Base-by-base conservation (phyloP, 92 coral and sea anemone genomes). In the Porites lobata region DNA sequence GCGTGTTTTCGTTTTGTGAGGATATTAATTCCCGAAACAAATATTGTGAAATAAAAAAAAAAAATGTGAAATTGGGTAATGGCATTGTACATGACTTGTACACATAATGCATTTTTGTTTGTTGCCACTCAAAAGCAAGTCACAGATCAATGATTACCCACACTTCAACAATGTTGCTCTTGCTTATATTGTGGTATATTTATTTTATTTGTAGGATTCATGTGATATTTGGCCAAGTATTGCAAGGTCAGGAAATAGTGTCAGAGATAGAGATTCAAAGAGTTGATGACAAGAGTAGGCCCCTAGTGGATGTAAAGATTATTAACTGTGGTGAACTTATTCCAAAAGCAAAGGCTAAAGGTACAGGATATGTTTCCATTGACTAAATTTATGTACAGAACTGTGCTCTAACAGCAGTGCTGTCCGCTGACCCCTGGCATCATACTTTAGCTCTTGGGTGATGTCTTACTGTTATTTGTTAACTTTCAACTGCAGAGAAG, bases 291-390 rank as follows among this genome's bases (percentile, higher is more conserved):
- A 96, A 96, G 71, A 96, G 96, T 75, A 90, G 90, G 32, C 99
- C 99, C 38, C 71, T 82, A 12, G 92, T 89, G 64, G 95, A 96
- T 64, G 94, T 96, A 6, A 90, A 80, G 71, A 81, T 96, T 20
- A 90, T 87, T 24, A 96, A 96, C 88, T 96, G 99, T 84, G 99
- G 99, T 7, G 99, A 96, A 88, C 93, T 96, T 20, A 92, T 96
- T 69, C 99, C 98, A 8, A 96, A 96, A 88, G 87, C 94, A 53
- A 93, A 91, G 80, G 96, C 94, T 56, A 94, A 86, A 84, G 96
- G 92, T 91, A 65, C 11, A 26, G 15, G 17, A 61, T 38, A 38
- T 38, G 47, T 38, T 38, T 38, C 47, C 47, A 38, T 0, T 38
- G 47, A 38, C 47, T 38, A 38, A 5, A 3, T 38, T 38, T 38